phyloP scores from a whole-genome alignment of 2,888 invertebrate species.

The Dendrolimus houi region DNA sequence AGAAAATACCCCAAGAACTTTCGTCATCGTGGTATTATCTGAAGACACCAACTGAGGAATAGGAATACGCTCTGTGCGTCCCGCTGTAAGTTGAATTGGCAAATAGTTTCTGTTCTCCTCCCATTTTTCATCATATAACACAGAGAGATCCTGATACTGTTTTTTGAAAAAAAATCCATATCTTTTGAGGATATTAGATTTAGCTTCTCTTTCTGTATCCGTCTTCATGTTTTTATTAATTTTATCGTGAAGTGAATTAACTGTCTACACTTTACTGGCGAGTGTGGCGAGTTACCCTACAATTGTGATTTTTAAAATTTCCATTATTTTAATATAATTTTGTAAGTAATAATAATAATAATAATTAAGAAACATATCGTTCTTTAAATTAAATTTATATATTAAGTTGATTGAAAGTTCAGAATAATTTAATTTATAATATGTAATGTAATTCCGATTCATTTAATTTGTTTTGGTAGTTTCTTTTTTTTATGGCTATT shows the following conservation, averaged over 20 bases:
- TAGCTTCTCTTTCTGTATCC: slow-evolving; percentile 57
- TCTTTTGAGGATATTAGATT: slow-evolving; percentile 48
- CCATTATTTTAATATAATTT: too few relatives aligned
- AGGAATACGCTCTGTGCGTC: slow-evolving; percentile 78
- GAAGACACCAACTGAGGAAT: slow-evolving; percentile 85
- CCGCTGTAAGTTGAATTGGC: slow-evolving; percentile 49
- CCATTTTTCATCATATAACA: slow-evolving; percentile 29
- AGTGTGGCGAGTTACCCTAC: too few relatives aligned
- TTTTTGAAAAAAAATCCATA: slow-evolving; percentile 66
- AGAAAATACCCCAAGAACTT: slow-evolving; percentile 86
- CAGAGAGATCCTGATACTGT: slow-evolving; percentile 49
- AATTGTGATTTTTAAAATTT: too few relatives aligned
- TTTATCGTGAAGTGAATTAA: slow-evolving; percentile 13
- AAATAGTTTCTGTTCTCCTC: slow-evolving; percentile 51
- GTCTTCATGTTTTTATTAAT: slow-evolving; percentile 32
- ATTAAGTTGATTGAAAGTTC: too few relatives aligned
- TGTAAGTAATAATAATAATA: too few relatives aligned
- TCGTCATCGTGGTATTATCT: slow-evolving; percentile 88
- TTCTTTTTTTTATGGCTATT: too few relatives aligned
- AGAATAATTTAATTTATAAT: too few relatives aligned
- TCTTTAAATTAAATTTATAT: too few relatives aligned
- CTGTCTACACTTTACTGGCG: too few relatives aligned
- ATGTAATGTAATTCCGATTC: too few relatives aligned
- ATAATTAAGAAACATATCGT: too few relatives aligned
- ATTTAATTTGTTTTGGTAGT: too few relatives aligned